Percentiles rank a stretch among this genome's conserved stretches.
phyloP scores from a whole-genome alignment of 1,140 invertebrate genomes.

The Bactericera cockerelli region DNA sequence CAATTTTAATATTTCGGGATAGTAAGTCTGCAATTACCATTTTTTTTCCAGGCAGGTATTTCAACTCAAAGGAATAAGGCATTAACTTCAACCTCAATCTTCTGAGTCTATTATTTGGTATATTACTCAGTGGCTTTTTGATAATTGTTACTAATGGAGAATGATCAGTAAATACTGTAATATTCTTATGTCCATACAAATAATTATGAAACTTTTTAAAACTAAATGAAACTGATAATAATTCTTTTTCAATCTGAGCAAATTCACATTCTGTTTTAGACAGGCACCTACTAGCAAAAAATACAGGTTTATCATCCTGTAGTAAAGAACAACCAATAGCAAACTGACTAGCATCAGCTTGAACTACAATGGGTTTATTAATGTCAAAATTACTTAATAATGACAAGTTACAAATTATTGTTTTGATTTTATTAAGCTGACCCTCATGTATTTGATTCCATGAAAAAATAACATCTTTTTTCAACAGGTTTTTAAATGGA shows the following conservation, averaged over 20 bases:
- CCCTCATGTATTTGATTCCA: background rate
- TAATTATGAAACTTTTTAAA: slow-evolving; percentile 25
- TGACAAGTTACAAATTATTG: slow-evolving; percentile 10
- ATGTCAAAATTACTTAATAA: slow-evolving; percentile 22
- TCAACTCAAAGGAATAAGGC: background rate
- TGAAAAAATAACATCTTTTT: slow-evolving; percentile 5
- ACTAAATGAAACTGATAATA: slow-evolving; percentile 23
- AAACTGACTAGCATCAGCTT: slow-evolving; percentile 24
- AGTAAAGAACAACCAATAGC: slow-evolving; percentile 17
- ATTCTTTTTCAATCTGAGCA: slow-evolving; percentile 27
- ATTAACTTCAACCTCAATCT: slow-evolving; percentile 12
- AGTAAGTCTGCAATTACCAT: slow-evolving; percentile 4
- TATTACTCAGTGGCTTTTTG: slow-evolving; percentile 15
- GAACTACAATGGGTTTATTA: slow-evolving; percentile 21
- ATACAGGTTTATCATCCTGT: slow-evolving; percentile 10
- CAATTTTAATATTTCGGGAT: slow-evolving; percentile 2
- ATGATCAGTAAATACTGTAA: slow-evolving; percentile 28
- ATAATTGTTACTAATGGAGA: slow-evolving; percentile 29
- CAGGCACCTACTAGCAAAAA: background rate
- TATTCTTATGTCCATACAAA: slow-evolving; percentile 22
- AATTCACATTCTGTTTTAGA: slow-evolving; percentile 16
- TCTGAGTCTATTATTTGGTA: background rate
- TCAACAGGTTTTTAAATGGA: background rate
- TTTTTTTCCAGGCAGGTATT: slow-evolving; percentile 8
- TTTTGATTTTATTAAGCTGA: slow-evolving; percentile 8